Conservation (phyloP, 2,113 vertebrate genomes). For the Misgurnus mizolepis region DNA sequence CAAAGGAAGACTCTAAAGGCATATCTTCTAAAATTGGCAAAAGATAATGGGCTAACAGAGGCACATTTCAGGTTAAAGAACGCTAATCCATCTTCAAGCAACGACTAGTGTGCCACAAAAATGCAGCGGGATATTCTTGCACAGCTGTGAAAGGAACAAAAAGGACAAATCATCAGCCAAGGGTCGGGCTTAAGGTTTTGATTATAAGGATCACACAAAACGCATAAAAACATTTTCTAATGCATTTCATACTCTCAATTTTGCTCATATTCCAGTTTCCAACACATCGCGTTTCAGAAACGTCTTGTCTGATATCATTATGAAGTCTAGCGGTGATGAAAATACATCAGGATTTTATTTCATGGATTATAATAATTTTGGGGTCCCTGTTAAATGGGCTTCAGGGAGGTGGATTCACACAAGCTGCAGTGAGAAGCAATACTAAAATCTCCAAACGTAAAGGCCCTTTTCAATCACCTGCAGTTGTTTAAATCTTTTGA, state of each 20-base stretch:
- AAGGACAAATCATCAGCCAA: constrained; percentile 35
- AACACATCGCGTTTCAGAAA: neutral
- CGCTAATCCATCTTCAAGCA: constrained; percentile 68
- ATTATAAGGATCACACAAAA: constrained; percentile 31
- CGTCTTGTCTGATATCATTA: constrained; percentile 7
- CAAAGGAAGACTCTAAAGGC: constrained; percentile 91
- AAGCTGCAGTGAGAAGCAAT: constrained; percentile 12
- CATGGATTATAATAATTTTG: constrained; percentile 12
- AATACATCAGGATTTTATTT: constrained; percentile 34
- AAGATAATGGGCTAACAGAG: constrained; percentile 72
- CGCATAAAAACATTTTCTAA: constrained; percentile 19
- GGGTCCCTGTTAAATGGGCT: neutral
- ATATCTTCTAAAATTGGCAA: constrained; percentile 87
- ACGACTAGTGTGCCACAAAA: constrained; percentile 71
- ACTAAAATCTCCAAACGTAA: constrained; percentile 71
- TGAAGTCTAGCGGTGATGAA: constrained; percentile 13
- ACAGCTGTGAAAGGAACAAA: constrained; percentile 61
- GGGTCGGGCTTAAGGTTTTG: constrained; percentile 31
- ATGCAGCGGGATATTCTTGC: constrained; percentile 71
- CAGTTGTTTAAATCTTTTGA: constrained; percentile 91
- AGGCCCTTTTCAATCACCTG: constrained; percentile 76
- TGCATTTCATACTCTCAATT: constrained; percentile 2
- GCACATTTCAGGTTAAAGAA: constrained; percentile 67
- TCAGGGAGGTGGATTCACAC: constrained; percentile 22
- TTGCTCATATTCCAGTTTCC: neutral